Conservation (phyloP, 2,797 vertebrate genomes). For the Coranthus polyacanthus region DNA sequence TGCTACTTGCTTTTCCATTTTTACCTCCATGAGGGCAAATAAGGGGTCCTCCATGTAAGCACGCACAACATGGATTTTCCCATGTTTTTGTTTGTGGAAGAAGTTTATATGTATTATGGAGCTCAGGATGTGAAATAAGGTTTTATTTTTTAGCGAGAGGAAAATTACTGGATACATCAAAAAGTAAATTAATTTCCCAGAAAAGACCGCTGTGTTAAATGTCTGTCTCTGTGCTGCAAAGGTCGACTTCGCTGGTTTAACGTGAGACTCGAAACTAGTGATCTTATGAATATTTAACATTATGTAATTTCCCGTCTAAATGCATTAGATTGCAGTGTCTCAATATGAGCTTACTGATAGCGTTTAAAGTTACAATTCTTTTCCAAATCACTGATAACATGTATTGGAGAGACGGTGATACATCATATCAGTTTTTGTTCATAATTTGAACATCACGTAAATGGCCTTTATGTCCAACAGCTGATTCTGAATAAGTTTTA, state of each 20-base stretch:
- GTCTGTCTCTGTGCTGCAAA: slow-evolving; percentile 9
- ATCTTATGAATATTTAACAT: not conserved
- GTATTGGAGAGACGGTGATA: no score
- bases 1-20: slow-evolving; percentile 77
- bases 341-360: not conserved
- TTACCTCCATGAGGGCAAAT: slow-evolving; percentile 71
- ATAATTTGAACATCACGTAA: no score
- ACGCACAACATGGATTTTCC: slow-evolving; percentile 72
- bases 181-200: slow-evolving; percentile 56
- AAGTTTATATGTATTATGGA: slow-evolving; percentile 69
- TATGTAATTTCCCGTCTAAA: no score
- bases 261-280: slow-evolving; percentile 2
- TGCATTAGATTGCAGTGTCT: not conserved
- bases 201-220: slow-evolving; percentile 60
- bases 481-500: slow-evolving; percentile 38
- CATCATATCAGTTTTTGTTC: not conserved
- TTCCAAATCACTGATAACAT: no score
- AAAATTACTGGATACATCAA: slow-evolving; percentile 71
- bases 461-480: slow-evolving; percentile 14
- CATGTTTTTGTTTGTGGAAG: slow-evolving; percentile 79
- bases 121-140: slow-evolving; percentile 41
- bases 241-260: slow-evolving; percentile 5
- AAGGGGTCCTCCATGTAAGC: slow-evolving; percentile 60
- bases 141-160: slow-evolving; percentile 66
- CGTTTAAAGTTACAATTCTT: not conserved